Evolutionary conservation across 2,888 invertebrate species (phyloP).

Genomic region (Protonemura montana): DNA sequence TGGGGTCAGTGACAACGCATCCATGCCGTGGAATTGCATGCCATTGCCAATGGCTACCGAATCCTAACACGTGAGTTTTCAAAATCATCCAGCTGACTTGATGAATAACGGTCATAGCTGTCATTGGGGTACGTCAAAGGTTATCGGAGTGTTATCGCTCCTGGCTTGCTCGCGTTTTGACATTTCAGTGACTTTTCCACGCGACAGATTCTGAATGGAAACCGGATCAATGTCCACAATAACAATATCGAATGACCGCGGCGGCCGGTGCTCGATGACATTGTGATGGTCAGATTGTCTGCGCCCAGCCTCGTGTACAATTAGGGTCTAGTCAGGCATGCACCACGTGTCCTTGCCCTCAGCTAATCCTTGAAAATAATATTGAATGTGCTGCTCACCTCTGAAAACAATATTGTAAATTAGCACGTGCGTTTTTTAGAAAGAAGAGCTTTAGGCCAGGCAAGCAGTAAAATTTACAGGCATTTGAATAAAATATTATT

Average conservation of each 20-base stretch:
- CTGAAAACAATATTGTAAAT: not conserved
- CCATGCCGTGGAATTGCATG: too few relatives aligned
- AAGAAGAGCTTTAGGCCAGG: not conserved
- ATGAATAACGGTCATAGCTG: too few relatives aligned
- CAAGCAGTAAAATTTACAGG: not conserved
- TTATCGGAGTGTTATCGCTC: too few relatives aligned
- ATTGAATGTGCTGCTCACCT: not conserved
- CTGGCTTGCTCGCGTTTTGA: too few relatives aligned
- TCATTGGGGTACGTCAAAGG: too few relatives aligned
- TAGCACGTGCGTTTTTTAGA: constrained; percentile 9
- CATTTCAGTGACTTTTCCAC: too few relatives aligned
- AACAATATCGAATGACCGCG: not conserved
- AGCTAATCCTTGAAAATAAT: not conserved
- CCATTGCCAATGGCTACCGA: too few relatives aligned
- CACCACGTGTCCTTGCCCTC: not conserved
- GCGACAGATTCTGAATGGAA: not conserved
- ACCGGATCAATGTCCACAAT: not conserved
- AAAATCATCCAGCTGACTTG: too few relatives aligned
- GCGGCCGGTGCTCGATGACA: not conserved
- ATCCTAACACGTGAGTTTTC: too few relatives aligned
- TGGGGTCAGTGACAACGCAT: too few relatives aligned
- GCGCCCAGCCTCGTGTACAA: not conserved
- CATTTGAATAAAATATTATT: not conserved
- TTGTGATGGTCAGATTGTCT: not conserved
- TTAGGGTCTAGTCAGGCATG: not conserved